A percentile compares a stretch with the other conserved stretches of the same genome.
These are phyloP conservation scores for Epirrhoe alternata DNA, from an alignment of 2,888 invertebrate species.

Conservation along the genomic window DNA sequence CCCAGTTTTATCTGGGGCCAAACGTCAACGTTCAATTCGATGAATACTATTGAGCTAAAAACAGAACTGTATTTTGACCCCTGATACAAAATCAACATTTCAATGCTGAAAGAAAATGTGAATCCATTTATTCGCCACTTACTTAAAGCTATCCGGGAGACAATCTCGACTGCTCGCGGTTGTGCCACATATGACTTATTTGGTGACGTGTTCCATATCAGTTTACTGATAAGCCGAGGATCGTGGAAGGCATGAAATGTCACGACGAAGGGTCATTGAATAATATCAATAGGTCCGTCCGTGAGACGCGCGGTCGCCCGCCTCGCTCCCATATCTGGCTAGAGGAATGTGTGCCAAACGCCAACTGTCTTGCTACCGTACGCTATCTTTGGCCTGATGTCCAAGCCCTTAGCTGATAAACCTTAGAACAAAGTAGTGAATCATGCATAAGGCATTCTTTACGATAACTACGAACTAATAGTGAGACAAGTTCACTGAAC, in stretches of 20 bases:
- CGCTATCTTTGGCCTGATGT: slow-evolving; percentile 48
- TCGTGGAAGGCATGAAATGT: slow-evolving; percentile 60
- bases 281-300: slow-evolving; percentile 64
- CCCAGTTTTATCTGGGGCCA: slow-evolving; percentile 31
- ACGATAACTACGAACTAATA: slow-evolving; percentile 26
- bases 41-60: slow-evolving; percentile 29
- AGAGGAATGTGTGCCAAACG: slow-evolving; percentile 78
- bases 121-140: slow-evolving; percentile 25
- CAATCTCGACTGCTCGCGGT: slow-evolving; percentile 26
- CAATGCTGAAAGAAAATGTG: slow-evolving; percentile 17
- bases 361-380: slow-evolving; percentile 63
- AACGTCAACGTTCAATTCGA: slow-evolving; percentile 32
- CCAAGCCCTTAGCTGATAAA: slow-evolving; percentile 35
- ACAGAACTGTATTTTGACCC: slow-evolving; percentile 11
- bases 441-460: slow-evolving; percentile 35
- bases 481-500: slow-evolving; percentile 33
- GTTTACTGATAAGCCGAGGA: slow-evolving; percentile 49
- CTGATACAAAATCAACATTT: slow-evolving; percentile 18
- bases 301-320: slow-evolving; percentile 68
- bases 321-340: slow-evolving; percentile 74
- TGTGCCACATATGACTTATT: slow-evolving; percentile 41
- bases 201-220: slow-evolving; percentile 47
- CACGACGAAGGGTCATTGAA: slow-evolving; percentile 65
- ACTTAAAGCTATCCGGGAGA: slow-evolving; percentile 26
- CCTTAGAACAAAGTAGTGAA: slow-evolving; percentile 37